Evolutionary conservation across 2,888 invertebrate species (phyloP).

Genomic region (Pammene fasciana): DNA sequence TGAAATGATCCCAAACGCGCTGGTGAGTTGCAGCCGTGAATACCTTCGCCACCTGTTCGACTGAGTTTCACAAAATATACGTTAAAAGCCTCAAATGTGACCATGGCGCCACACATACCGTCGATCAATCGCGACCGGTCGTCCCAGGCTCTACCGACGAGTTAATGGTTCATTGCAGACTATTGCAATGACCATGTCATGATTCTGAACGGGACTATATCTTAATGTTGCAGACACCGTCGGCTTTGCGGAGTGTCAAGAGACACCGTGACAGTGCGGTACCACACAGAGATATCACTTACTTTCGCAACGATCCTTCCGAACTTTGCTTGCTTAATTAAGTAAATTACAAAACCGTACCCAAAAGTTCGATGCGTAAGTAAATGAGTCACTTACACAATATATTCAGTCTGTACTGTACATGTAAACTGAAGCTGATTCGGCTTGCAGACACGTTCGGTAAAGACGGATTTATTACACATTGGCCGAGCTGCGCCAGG

Average conservation of each 20-base stretch:
- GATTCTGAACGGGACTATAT: conserved; percentile 48
- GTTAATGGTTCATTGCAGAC: conserved; percentile 47
- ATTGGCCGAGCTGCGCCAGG: conserved; percentile 24
- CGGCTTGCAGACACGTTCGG: conserved; percentile 37
- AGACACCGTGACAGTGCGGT: conserved; percentile 49
- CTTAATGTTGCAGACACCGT: conserved; percentile 48
- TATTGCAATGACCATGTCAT: conserved; percentile 56
- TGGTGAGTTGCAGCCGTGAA: conserved; percentile 97
- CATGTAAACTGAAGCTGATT: conserved; percentile 40
- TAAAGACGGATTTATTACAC: conserved; percentile 23
- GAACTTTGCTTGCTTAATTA: conserved; percentile 8
- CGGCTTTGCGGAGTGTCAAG: conserved; percentile 47
- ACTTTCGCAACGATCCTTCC: conserved; percentile 49
- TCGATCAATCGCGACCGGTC: conserved; percentile 62
- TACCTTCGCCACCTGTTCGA: conserved; percentile 99
- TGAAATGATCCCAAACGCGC: conserved; percentile 99
- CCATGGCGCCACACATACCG: conserved; percentile 71
- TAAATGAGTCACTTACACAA: conserved; percentile 45
- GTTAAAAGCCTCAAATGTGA: conserved; percentile 66
- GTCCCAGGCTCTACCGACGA: conserved; percentile 55
- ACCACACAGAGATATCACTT: conserved; percentile 48
- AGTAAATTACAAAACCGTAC: background rate
- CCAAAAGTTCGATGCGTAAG: conserved; percentile 47
- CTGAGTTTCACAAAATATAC: conserved; percentile 86
- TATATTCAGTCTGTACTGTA: conserved; percentile 39